phyloP scores from a whole-genome alignment of 2,888 invertebrate genomes.

The Caenorhabditis sp. region DNA sequence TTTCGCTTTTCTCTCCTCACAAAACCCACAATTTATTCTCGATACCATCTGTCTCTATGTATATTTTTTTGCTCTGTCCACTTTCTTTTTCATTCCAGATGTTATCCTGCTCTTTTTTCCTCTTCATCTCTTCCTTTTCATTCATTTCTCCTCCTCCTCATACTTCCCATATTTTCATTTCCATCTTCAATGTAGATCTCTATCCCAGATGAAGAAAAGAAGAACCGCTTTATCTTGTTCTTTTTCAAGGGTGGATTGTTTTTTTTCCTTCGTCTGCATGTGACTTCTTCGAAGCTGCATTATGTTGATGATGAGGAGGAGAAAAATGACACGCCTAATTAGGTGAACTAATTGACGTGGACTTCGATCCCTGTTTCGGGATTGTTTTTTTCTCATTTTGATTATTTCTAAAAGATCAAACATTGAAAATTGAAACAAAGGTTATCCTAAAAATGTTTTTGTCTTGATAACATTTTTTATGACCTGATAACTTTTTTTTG shows the following conservation, averaged over 20 bases:
- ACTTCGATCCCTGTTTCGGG: too few species aligned
- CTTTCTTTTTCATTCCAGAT: background rate
- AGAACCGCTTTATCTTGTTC: conserved; percentile 28
- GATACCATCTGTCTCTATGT: conserved; percentile 2
- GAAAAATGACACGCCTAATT: background rate
- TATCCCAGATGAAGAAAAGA: background rate
- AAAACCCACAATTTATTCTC: conserved; percentile 1
- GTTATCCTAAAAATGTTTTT: too few species aligned
- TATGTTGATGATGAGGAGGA: too few species aligned
- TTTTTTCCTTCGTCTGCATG: conserved; percentile 8
- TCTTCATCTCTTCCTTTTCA: conserved; percentile 9
- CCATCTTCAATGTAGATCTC: conserved; percentile 22
- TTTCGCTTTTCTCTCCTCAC: background rate
- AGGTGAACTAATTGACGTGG: background rate
- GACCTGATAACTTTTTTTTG: too few species aligned
- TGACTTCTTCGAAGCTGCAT: background rate
- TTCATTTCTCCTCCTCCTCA: conserved; percentile 5
- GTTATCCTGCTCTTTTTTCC: conserved; percentile 3
- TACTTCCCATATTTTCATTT: conserved; percentile 29
- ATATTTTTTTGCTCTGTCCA: background rate
- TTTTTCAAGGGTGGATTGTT: conserved; percentile 13
- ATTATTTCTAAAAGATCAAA: too few species aligned
- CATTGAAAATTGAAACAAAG: too few species aligned
- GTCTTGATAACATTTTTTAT: too few species aligned
- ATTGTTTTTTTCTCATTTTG: too few species aligned